These are phyloP conservation scores for Sorex maritimensis DNA, from an alignment of 2,797 vertebrate species.

Conservation along the genomic window DNA sequence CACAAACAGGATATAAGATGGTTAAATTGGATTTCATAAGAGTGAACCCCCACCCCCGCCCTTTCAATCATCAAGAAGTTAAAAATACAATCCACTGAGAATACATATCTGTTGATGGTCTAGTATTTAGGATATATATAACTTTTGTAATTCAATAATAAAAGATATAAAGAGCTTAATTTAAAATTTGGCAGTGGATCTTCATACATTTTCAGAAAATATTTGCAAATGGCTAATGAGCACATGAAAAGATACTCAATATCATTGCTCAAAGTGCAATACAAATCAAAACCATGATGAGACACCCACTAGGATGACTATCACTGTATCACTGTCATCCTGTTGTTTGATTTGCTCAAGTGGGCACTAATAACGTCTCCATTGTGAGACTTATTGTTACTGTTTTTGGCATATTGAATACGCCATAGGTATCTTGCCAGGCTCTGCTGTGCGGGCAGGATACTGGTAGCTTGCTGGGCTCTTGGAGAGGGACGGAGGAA, in stretches of 20 bases:
- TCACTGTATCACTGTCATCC: no score
- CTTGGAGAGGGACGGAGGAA: no score
- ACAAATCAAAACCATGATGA: slow-evolving; percentile 31
- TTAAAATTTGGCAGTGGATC: not conserved
- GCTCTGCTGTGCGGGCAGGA: no score
- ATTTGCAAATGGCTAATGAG: no score
- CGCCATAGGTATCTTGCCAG: no score
- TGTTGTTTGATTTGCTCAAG: no score
- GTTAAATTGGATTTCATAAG: not conserved
- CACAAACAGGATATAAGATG: slow-evolving; percentile 10
- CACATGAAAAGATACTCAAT: no score
- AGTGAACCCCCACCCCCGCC: not conserved
- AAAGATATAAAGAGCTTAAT: not conserved
- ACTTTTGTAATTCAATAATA: not conserved
- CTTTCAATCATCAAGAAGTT: slow-evolving; percentile 11
- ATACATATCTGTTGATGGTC: slow-evolving; percentile 4
- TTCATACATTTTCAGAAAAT: no score
- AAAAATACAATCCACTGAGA: not conserved
- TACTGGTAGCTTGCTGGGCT: no score
- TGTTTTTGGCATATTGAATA: no score
- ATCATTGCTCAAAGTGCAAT: not conserved
- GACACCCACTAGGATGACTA: not conserved
- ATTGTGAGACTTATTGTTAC: no score
- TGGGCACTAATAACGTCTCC: no score
- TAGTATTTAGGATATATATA: not conserved